Evolutionary conservation across 2,113 vertebrate species (phyloP).

Genomic region (Paradisaea rubra): DNA sequence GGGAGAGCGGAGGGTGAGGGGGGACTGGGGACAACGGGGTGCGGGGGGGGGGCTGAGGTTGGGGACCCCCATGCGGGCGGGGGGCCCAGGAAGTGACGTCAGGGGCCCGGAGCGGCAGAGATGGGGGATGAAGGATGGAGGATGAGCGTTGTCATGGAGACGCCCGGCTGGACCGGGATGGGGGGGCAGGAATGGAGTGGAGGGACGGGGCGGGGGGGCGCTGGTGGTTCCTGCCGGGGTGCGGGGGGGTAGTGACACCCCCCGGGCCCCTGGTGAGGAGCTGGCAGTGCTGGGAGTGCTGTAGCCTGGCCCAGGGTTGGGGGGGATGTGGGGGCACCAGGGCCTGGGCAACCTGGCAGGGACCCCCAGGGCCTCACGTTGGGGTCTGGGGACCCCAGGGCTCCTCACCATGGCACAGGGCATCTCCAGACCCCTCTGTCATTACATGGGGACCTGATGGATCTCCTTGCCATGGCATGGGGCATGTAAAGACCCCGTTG

Average conservation of each 20-base stretch:
- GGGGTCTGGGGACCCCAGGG: neutral
- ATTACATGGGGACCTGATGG: accelerated
- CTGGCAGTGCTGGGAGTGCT: neutral
- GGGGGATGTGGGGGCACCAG: accelerated
- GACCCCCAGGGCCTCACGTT: neutral
- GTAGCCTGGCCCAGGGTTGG: neutral
- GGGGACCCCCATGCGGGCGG: too few species aligned
- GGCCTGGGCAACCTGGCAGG: neutral
- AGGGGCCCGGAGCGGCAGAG: too few species aligned
- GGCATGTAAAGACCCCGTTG: neutral
- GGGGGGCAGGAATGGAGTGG: too few species aligned
- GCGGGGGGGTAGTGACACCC: too few species aligned
- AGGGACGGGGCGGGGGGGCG: neutral
- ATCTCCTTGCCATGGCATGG: neutral
- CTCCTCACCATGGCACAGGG: accelerated
- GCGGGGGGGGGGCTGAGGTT: too few species aligned
- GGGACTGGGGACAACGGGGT: too few species aligned
- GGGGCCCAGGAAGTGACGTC: too few species aligned
- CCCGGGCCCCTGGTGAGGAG: neutral
- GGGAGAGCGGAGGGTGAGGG: too few species aligned
- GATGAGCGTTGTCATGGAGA: too few species aligned
- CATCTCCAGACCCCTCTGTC: neutral
- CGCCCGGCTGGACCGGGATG: too few species aligned
- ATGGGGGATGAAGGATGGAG: too few species aligned
- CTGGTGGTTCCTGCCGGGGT: too few species aligned